Conservation (phyloP, 2,888 invertebrate genomes). For the Osmoderma eremita region DNA sequence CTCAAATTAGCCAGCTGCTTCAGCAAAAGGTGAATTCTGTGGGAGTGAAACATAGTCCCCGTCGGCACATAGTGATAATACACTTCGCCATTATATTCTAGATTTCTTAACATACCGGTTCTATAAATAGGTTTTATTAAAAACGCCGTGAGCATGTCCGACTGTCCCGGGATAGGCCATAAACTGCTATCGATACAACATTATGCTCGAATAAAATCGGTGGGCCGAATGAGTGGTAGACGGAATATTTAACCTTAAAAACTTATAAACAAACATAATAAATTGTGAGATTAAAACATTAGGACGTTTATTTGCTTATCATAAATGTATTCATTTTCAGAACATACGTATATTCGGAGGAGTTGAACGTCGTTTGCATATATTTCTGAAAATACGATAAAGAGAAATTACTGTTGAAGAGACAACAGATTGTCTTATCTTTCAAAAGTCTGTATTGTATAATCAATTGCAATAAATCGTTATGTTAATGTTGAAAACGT, state of each 20-base stretch:
- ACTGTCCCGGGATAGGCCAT: constrained; percentile 25
- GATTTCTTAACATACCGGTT: constrained; percentile 29
- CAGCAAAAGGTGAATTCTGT: constrained; percentile 52
- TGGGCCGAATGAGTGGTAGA: constrained; percentile 9
- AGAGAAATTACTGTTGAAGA: too few relatives aligned
- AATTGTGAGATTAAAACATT: constrained; percentile 7
- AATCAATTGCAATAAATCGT: too few relatives aligned
- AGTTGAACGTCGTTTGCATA: too few relatives aligned
- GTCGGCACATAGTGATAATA: constrained; percentile 2
- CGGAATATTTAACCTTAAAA: constrained; percentile 21
- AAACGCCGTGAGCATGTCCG: constrained; percentile 23
- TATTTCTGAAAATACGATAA: too few relatives aligned
- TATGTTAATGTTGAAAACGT: too few relatives aligned
- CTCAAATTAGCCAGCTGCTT: constrained; percentile 59
- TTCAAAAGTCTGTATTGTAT: too few relatives aligned
- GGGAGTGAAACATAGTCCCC: constrained; percentile 52
- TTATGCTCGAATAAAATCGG: constrained; percentile 9
- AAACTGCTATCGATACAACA: constrained; percentile 29
- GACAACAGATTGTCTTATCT: too few relatives aligned
- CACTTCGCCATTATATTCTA: constrained; percentile 30
- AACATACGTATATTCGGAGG: too few relatives aligned
- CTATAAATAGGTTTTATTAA: constrained; percentile 31
- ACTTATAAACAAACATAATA: constrained; percentile 28
- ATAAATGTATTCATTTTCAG: too few relatives aligned
- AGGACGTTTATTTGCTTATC: not conserved